Base-by-base conservation (phyloP, 2,888 invertebrate species). In the Melanargia galathea region DNA sequence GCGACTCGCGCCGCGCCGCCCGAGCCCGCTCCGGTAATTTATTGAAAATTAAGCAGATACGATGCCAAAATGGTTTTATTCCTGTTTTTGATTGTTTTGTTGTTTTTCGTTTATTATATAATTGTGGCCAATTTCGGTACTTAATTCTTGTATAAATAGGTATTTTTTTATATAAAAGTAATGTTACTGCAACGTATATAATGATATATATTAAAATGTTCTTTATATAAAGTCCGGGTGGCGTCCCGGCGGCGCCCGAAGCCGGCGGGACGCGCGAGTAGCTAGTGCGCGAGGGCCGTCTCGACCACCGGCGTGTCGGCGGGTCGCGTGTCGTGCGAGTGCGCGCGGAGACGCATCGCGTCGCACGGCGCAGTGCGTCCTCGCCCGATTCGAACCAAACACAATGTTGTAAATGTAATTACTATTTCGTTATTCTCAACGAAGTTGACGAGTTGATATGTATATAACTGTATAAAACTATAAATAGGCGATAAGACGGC, bases 51-150 rank as follows among this genome's bases (percentile, higher is more conserved):
- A 87, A 86, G 87, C 87, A 87, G 87, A 89, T 87, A 85, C 89
- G 89, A 90, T 90, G 90, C 90, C 90, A 90, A 90, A 90, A 90
- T 90, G 90, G 89, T 90, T 89, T 87, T 86, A 89, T 89, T 88
- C 90, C 89, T 88, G 88, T 90, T 89, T 89, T 89, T 87, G 84
- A 85, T 90, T 88, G 86, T 90, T 90, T 88, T 89, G 87, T 90
- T 90, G 83, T 87, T 88, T 88, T 88, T 77, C 84, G 87, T 89
- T 90, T 87, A 86, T 30, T 88, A 86, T 87, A 87, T 90, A 89
- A 89, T 86, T 86, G 89, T 91, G 90, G 89, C 90, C 90, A 87
- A 90, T 77, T 86, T 90, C 85, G 90, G 90, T 91, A 90, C 90
- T 90, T 90, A 90, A 88, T 79, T 86, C 84, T 90, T 90, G 87